These are phyloP conservation scores for Anastrepha obliqua DNA, from an alignment of 1,140 invertebrate species.

Conservation along the genomic window DNA sequence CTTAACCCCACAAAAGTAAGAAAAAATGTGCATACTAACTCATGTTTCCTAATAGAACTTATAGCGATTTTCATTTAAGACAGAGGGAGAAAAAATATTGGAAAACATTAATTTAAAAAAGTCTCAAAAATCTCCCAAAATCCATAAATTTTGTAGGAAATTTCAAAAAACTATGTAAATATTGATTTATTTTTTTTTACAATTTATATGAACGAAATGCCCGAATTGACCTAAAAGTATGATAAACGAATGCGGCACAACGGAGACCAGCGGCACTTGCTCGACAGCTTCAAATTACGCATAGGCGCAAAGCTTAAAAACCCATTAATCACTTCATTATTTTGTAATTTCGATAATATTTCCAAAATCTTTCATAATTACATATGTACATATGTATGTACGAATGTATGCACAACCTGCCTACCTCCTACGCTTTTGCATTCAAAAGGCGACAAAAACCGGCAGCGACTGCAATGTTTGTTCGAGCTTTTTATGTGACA, in stretches of 20 bases:
- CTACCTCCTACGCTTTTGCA: conserved; percentile 1
- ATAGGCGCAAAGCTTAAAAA: conserved; percentile 14
- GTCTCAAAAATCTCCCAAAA: too few species aligned
- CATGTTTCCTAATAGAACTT: too few species aligned
- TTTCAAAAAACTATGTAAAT: neutral
- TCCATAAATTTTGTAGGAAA: too few species aligned
- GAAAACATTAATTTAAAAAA: too few species aligned
- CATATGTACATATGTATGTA: neutral
- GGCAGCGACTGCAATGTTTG: neutral
- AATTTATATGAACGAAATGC: too few species aligned
- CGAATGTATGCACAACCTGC: neutral
- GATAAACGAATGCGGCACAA: conserved; percentile 5
- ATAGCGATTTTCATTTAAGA: too few species aligned
- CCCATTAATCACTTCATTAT: conserved; percentile 45
- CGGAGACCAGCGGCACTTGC: neutral
- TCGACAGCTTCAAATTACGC: neutral
- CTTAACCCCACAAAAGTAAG: too few species aligned
- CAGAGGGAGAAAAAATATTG: too few species aligned
- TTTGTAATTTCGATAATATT: conserved; percentile 39
- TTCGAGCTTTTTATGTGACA: conserved; percentile 36
- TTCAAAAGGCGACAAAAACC: neutral
- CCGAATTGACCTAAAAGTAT: neutral
- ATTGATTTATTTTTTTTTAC: neutral
- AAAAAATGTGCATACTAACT: too few species aligned
- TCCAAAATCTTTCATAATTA: neutral